Base-by-base conservation (phyloP, 2,888 invertebrate species). In the Sminthurinus aureus region DNA sequence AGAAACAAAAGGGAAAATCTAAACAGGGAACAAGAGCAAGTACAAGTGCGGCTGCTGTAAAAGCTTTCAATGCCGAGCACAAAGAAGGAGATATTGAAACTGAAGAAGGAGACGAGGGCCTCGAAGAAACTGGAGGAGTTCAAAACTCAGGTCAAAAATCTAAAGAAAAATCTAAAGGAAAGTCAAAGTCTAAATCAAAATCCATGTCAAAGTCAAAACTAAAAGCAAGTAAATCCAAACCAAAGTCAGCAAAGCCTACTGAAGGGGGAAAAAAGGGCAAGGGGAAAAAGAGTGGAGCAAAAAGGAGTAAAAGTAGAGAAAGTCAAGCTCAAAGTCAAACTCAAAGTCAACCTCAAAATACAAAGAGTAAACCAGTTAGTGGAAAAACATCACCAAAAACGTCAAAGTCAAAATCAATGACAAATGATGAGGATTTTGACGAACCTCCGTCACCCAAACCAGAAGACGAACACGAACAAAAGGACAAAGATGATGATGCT, bases 381-480 rank as follows among this genome's bases (percentile, higher is more conserved):
- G 50, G 20, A 38, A 69, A 67, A 18, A 38, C 18, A 4, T n/a
- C 38, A 22, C 38, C 66, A 64, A 52, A 78, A 50, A 13, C 22
- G 0, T 26, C 26, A 52, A 24, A 22, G 15, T 20, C 52, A 12
- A 75, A 75, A 24, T 22, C 24, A 38, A 20, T n/a, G 20, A 78
- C 11, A n/a, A 52, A 38, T 22, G 58, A 50, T 12, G 50, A 20
- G 64, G 24, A 52, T 50, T 81, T 81, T 64, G 74, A 81, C 9
- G 81, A 81, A 12, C 81, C 81, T 22, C 81, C 81, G 0, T 74
- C 81, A 11, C 81, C 81, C 9, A 73, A 73, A 58, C 52, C 52
- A 52, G 52, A 52, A 13, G 13, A 52, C 1, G 58, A 58, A 6
- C 0, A 58, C 2, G 38, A 38, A 38, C 38, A 38, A 38, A 38